Evolutionary conservation across 1,140 invertebrate species (phyloP), one percentile per base, ranked within the genome.

Genomic region (Parapsyche elsis): DNA sequence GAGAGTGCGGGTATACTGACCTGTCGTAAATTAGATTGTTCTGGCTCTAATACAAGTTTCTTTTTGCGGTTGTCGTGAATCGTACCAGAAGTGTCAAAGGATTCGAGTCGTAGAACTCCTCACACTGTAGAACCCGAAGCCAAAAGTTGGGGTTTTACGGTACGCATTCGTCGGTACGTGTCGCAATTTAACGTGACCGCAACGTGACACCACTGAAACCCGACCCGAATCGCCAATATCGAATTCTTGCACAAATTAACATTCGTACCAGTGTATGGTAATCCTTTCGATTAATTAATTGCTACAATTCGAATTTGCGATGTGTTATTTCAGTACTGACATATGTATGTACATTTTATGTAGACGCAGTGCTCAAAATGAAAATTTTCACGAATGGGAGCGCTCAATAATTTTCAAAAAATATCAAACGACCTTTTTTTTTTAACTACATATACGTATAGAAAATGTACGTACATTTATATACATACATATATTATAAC

Each of bases 181-280:
- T 61, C 57, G 16, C 14, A 19, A 19, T 61, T 61, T 61, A 61
- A 61, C 57, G 21, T 21, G 57, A 61, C 57, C 57, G 57, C 57
- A 61, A 61, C 30, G 30, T 38, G 30, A 38, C 30, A 7, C 30
- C 30, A 38, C 30, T 38, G 30, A 7, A 38, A 53, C 16, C 16
- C 49, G 49, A 53, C 49, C 49, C 49, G 16, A 53, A 53, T 53
- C 12, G 12, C 12, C 49, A 16, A 53, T 19, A 53, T 14, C 12
- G 49, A 38, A 38, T 38, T 38, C 30, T 38, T 38, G 7, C 30
- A 38, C 30, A 38, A 38, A 38, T 38, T 38, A 38, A 38, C 30
- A 38, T 38, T 38, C 30, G 30, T 38, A 7, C 30, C 30, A 38
- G 7, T 38, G 30, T 38, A 38, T 38, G 30, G 30, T 7, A 38